Evolutionary conservation across 2,797 vertebrate species (phyloP).

Genomic region (Enteromius treurensis): DNA sequence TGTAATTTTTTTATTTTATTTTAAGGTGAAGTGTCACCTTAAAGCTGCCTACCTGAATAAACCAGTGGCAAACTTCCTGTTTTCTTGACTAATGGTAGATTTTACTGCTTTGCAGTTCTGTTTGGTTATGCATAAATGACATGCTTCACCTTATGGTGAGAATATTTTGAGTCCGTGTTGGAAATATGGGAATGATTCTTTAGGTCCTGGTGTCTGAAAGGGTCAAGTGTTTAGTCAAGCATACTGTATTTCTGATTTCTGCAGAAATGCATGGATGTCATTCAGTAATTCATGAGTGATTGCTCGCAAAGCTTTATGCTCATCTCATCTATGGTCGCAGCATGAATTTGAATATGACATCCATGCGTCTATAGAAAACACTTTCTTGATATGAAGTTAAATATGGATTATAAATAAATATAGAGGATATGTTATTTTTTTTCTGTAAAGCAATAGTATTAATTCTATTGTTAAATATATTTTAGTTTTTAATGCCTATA

Average conservation of each 20-base stretch:
- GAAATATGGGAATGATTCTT: slow-evolving; percentile 28
- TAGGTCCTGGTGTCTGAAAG: slow-evolving; percentile 50
- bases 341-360: slow-evolving; percentile 59
- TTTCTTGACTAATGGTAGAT: not conserved
- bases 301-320: slow-evolving; percentile 53
- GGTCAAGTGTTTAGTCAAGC: slow-evolving; percentile 57
- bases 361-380: slow-evolving; percentile 43
- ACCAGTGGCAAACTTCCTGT: not conserved
- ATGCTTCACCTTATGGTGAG: not conserved
- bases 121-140: not conserved
- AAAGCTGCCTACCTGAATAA: not conserved
- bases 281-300: slow-evolving; percentile 59
- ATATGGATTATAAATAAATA: not conserved
- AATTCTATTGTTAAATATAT: not conserved
- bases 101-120: not conserved
- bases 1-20: not conserved
- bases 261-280: slow-evolving; percentile 55
- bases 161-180: not conserved
- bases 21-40: not conserved
- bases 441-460: not conserved
- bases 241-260: not conserved
- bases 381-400: not conserved
- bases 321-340: slow-evolving; percentile 33
- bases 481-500: not conserved
- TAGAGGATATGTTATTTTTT: not conserved